Conservation (phyloP, 2,113 vertebrate genomes). For the Vimba vimba region DNA sequence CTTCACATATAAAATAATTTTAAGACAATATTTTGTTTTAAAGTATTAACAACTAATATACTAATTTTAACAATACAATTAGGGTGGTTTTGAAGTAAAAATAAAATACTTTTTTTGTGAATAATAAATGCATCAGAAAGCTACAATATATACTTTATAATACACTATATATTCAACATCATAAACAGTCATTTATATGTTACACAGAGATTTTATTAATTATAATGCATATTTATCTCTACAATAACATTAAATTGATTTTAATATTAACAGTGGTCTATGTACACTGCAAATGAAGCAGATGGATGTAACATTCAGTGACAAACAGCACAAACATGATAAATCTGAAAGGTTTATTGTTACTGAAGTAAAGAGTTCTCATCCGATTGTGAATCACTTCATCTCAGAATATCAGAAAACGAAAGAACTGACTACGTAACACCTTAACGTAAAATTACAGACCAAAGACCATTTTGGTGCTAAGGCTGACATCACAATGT, state of each 20-base stretch:
- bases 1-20: no score
- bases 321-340: not conserved
- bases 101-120: not conserved
- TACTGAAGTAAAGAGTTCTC: not conserved
- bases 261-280: conserved; percentile 46
- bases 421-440: not conserved
- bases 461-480: not conserved
- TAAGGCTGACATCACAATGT: not conserved
- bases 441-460: not conserved
- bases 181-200: not conserved
- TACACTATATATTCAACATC: not conserved
- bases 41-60: not conserved
- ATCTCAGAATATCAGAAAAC: not conserved
- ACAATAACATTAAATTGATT: conserved; percentile 30
- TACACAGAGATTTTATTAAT: conserved; percentile 1
- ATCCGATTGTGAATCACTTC: not conserved
- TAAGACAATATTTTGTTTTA: not conserved
- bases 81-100: not conserved
- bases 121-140: not conserved
- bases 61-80: not conserved
- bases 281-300: conserved; percentile 54
- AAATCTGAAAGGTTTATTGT: not conserved
- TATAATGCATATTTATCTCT: conserved; percentile 33
- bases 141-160: no score
- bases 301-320: not conserved